These are phyloP conservation scores for Orussus abietinus DNA, from an alignment of 1,140 invertebrate species.

Conservation along the genomic window DNA sequence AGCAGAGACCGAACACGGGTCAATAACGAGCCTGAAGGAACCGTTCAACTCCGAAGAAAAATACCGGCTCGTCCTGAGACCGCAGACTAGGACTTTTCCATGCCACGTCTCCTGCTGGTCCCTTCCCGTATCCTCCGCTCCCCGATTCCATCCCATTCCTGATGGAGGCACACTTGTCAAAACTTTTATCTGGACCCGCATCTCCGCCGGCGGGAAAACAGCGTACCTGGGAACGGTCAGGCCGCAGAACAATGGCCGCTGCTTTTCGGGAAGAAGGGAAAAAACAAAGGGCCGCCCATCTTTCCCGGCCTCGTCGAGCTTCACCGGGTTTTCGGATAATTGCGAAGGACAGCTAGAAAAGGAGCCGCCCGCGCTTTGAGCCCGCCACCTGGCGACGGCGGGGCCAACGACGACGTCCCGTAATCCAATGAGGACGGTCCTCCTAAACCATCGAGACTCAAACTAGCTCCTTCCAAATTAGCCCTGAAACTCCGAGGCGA, in stretches of 20 bases:
- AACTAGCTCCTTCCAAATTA: too few species aligned
- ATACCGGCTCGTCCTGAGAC: too few species aligned
- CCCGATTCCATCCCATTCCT: neutral
- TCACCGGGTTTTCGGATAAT: conserved; percentile 41
- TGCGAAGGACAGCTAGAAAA: conserved; percentile 41
- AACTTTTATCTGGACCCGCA: conserved; percentile 32
- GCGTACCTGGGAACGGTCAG: conserved; percentile 12
- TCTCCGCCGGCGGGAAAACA: conserved; percentile 27
- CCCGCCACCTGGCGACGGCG: too few species aligned
- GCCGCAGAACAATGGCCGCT: conserved; percentile 8
- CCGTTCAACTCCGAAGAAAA: too few species aligned
- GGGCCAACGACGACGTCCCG: too few species aligned
- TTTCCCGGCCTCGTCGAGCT: too few species aligned
- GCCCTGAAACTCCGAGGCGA: too few species aligned
- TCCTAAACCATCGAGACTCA: too few species aligned
- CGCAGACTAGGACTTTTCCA: too few species aligned
- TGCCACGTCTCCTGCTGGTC: too few species aligned
- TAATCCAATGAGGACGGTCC: conserved; percentile 47
- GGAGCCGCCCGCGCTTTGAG: conserved; percentile 34
- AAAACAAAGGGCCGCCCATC: conserved; percentile 33
- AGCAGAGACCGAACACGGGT: too few species aligned
- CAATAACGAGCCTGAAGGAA: too few species aligned
- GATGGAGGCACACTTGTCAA: conserved; percentile 28
- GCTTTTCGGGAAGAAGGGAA: conserved; percentile 20
- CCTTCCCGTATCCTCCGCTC: neutral